Evolutionary conservation across 2,797 vertebrate species (phyloP).

Genomic region (Hapalemur alaotrensis): DNA sequence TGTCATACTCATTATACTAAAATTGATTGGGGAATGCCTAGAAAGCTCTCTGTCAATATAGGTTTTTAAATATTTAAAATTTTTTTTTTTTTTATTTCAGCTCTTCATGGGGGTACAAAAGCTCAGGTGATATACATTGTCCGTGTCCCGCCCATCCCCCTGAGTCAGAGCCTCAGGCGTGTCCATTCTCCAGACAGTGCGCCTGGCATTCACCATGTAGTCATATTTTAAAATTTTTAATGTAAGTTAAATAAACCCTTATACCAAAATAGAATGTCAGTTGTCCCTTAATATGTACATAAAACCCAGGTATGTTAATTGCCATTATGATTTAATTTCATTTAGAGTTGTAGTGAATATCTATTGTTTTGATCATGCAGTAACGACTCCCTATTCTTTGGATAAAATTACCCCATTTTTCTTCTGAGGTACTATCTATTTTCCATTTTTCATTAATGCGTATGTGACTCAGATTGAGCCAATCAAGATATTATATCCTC

Average conservation of each 20-base stretch:
- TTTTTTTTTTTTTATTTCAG: no score
- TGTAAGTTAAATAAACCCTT: not conserved
- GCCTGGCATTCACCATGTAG: no score
- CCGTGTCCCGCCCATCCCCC: no score
- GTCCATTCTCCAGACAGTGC: no score
- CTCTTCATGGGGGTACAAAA: no score
- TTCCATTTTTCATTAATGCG: not conserved
- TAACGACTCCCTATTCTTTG: not conserved
- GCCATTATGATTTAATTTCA: not conserved
- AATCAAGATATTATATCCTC: not conserved
- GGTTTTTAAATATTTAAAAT: not conserved
- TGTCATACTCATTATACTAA: constrained; percentile 19
- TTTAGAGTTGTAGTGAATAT: not conserved
- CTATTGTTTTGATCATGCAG: not conserved
- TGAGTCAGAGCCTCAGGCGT: no score
- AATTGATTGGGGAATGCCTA: not conserved
- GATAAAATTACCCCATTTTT: not conserved
- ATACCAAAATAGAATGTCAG: not conserved
- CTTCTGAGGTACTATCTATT: not conserved
- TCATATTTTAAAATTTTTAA: not conserved
- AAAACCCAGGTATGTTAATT: not conserved
- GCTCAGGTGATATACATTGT: no score
- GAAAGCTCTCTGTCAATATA: not conserved
- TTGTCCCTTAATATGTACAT: not conserved
- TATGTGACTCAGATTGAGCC: not conserved